Evolutionary conservation across 2,888 invertebrate species (phyloP), one percentile per base, ranked within the genome.

Genomic region (Cheilosia vernalis): DNA sequence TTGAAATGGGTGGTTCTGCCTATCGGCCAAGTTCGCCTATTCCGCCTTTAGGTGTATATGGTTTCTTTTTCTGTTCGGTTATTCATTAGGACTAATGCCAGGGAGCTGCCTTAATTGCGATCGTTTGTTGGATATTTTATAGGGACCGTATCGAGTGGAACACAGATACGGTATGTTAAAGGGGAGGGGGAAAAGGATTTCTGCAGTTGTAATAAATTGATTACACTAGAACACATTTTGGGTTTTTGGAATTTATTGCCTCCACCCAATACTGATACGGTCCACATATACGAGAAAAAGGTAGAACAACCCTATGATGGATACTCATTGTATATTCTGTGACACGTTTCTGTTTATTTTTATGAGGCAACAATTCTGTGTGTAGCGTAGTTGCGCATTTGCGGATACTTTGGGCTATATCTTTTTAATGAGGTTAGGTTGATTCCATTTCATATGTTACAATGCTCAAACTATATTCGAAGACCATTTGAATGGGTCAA

Each of bases 151-250:
- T 76, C 66, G 66, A 67, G 21, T 30, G 27, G 37, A 30, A 17
- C 33, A 58, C 21, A 51, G 47, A 37, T 13, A 80, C 24, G 51
- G 49, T 61, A 58, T 76, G 24, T 78, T 44, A 63, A 67, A 55
- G 42, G 44, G 56, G 42, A 58, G 6, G 69, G 10, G 13, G 19
- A 63, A 74, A 76, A 76, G 84, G 80, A 80, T 76, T 85, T 61
- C 66, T 85, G 74, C 84, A 85, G 84, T 76, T 80, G 80, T 85
- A 80, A 80, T 85, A 80, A 85, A 85, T 85, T 76, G 84, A 80
- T 80, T 66, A 79, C 64, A 69, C 84, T 63, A 64, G 69, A 69
- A 66, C 60, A 76, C 74, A 85, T 80, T 85, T 67, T 61, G 80
- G 80, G 80, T 66, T 53, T 49, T 76, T 61, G 55, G 55, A 80